phyloP scores from a whole-genome alignment of 2,888 invertebrate species.

The Acanthosepion pharaonis region DNA sequence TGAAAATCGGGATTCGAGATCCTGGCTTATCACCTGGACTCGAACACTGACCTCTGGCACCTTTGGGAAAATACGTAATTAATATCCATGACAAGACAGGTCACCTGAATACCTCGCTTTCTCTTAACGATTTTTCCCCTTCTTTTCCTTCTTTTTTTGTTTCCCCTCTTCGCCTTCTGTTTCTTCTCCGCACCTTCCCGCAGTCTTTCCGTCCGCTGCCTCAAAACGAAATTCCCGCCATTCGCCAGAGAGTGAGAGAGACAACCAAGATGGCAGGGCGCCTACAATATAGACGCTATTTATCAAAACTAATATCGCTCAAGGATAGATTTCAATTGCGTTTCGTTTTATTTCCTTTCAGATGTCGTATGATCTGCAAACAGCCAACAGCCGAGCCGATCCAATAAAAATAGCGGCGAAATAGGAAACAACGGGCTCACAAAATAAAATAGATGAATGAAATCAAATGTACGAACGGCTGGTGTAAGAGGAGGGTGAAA shows the following conservation, averaged over 20 bases:
- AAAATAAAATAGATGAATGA: conserved; percentile 10
- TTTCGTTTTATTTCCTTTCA: conserved; percentile 33
- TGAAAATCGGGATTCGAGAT: no score
- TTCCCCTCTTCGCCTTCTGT: not conserved
- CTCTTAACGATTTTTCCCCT: not conserved
- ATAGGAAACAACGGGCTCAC: conserved; percentile 6
- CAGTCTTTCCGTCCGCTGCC: not conserved
- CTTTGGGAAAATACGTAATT: no score
- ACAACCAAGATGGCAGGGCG: not conserved
- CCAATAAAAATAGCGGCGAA: not conserved
- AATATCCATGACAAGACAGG: no score
- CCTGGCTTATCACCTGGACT: no score
- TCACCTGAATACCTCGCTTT: not conserved
- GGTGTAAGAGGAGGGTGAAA: not conserved
- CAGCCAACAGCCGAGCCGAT: conserved; percentile 21
- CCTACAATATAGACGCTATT: conserved; percentile 20
- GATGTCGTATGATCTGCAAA: conserved; percentile 33
- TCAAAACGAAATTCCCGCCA: not conserved
- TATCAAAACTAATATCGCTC: conserved; percentile 23
- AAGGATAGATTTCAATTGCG: conserved; percentile 33
- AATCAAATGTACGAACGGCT: not conserved
- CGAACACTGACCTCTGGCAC: no score
- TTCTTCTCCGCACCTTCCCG: not conserved
- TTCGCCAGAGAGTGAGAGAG: not conserved
- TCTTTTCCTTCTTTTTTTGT: not conserved